Evolutionary conservation across 1,140 invertebrate genomes (phyloP).

Genomic region (Dreissena polymorpha): DNA sequence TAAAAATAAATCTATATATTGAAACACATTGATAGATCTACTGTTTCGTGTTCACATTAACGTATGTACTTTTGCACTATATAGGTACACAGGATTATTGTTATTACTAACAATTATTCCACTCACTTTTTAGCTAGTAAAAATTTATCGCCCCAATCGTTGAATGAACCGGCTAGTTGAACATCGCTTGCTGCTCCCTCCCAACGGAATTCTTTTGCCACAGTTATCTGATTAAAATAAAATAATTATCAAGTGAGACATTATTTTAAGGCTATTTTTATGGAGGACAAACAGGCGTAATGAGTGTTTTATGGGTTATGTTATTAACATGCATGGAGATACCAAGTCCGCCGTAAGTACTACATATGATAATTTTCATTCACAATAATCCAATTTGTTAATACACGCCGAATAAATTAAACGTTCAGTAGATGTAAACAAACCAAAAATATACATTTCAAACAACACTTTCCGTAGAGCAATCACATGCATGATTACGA

Average conservation of each 20-base stretch:
- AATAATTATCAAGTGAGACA: background rate
- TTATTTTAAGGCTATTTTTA: background rate
- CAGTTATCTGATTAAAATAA: constrained; percentile 2
- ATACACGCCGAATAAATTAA: background rate
- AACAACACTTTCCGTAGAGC: background rate
- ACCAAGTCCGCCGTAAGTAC: background rate
- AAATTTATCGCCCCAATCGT: constrained; percentile 35
- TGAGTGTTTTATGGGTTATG: background rate
- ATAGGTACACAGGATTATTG: too few relatives aligned
- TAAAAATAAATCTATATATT: too few relatives aligned
- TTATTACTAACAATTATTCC: background rate
- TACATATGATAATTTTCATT: background rate
- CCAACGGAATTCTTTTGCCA: constrained; percentile 40
- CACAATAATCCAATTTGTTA: background rate
- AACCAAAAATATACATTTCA: background rate
- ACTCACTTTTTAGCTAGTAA: constrained; percentile 45
- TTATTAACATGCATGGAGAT: background rate
- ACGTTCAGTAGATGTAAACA: background rate
- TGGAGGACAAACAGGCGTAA: background rate
- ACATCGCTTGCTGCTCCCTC: constrained; percentile 38
- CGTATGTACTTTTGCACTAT: too few relatives aligned
- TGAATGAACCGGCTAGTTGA: constrained; percentile 12
- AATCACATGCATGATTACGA: background rate
- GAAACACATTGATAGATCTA: too few relatives aligned
- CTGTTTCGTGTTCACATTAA: too few relatives aligned